Base-by-base conservation (phyloP, 1,140 invertebrate genomes). In the Meloidogyne exigua region DNA sequence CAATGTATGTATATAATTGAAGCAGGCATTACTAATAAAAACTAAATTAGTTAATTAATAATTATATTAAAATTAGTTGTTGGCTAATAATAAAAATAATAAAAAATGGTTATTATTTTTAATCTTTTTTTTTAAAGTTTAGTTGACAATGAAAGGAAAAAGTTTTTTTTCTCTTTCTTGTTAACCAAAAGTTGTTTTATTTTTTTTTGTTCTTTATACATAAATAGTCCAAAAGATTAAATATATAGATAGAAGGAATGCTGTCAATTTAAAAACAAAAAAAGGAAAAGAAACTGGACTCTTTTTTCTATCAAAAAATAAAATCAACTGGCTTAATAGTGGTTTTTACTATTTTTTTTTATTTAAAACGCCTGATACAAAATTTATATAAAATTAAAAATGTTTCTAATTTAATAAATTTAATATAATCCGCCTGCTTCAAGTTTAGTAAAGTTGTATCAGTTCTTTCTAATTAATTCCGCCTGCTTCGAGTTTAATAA, bases 201-300 rank as follows among this genome's bases (percentile, higher is more conserved):
- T 39, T 39, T 57, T 7, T 57, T n/a, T 57, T 57, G 5, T 57
- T 12, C 18, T 49, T 15, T 49, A 18, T 49, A n/a, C 21, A 57
- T n/a, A 57, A 57, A 57, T 57, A 57, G 49, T 57, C 49, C 49
- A 57, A 57, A 57, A 57, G 49, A 57, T 57, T 57, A 57, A 57
- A 57, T 57, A 57, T 9, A 57, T 7, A 57, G 49, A 57, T 57
- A 57, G 18, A 57, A n/a, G 9, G 3, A 57, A 57, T 57, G 18
- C 49, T 57, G 49, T 57, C 49, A 57, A 5, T 57, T 57, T 57
- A n/a, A n/a, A 57, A n/a, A n/a, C n/a, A n/a, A n/a, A n/a, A n/a
- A n/a, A n/a, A n/a, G n/a, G n/a, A n/a, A n/a, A 57, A 57, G 12
- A 57, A 57, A 57, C 49, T 57, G 49, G 49, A 57, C 49, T 57